Evolutionary conservation across 2,797 vertebrate genomes (phyloP), one percentile per base, ranked within the genome.

Genomic region (Austrolebias charrua): DNA sequence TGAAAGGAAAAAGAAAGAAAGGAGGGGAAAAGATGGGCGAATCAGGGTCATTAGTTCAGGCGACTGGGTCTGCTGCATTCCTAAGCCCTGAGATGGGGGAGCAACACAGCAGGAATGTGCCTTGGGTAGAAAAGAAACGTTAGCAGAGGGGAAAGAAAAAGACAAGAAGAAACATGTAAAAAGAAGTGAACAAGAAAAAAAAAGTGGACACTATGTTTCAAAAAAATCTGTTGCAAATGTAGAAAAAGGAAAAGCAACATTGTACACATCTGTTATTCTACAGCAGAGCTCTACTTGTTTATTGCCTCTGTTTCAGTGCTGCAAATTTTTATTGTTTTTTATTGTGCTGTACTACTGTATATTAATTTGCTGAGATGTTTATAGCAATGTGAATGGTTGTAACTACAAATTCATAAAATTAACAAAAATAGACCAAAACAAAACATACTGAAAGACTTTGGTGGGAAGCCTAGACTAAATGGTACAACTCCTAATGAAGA

Each of bases 21-120:
- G 72, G 75, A 79, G 86, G 73, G 86, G 87, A 89, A 85, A 79
- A 88, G 86, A 87, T 90, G 87, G 88, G 88, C 88, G 81, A 91
- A 88, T 90, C 86, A 88, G 90, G 92, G 93, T 93, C 92, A 93
- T 91, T 92, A 93, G 93, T 94, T 93, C 93, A 94, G 90, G 88
- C 91, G 87, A 89, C 91, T 91, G 88, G 91, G 90, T 90, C 90
- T 90, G 86, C 86, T 90, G 88, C 92, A 94, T 94, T 93, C 93
- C 93, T 92, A 85, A 92, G 91, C 90, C 80, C 76, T 85, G 91
- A 91, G 89, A 89, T 88, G 91, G 90, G 92, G 88, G 91, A 91
- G 90, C 85, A 90, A 81, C 82, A 86, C 87, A 91, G 86, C 76
- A 91, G 91, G 92, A 89, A 90, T 90, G 90, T 83, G 88, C 79